These are phyloP conservation scores for Entomobrya multifasciata DNA, from an alignment of 2,888 invertebrate genomes.

Conservation along the genomic window DNA sequence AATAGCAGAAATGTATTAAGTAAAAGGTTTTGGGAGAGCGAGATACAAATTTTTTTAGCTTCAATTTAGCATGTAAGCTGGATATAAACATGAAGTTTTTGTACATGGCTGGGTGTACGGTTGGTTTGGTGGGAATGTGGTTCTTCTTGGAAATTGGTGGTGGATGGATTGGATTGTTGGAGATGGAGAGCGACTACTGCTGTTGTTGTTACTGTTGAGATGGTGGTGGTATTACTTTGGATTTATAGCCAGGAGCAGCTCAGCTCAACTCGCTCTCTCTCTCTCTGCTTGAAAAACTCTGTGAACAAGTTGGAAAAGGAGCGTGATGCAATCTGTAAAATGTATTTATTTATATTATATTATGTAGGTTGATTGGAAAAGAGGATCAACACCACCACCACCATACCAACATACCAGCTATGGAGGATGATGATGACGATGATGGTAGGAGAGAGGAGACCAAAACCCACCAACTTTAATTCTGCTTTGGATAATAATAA, in stretches of 20 bases:
- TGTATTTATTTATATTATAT: no score
- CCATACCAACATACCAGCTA: conserved; percentile 17
- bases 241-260: conserved; percentile 11
- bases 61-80: no score
- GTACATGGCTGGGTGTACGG: no score
- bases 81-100: no score
- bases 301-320: neutral
- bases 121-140: no score
- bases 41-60: no score
- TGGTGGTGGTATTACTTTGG: conserved; percentile 8
- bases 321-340: conserved; percentile 8
- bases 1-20: neutral
- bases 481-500: neutral
- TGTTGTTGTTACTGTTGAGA: conserved; percentile 3
- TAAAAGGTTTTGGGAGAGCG: no score
- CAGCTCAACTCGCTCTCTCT: neutral
- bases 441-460: no score
- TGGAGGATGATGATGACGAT: no score
- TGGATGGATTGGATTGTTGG: neutral
- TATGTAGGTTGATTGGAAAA: conserved; percentile 32
- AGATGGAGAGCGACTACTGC: neutral
- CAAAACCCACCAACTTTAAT: no score
- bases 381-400: conserved; percentile 24
- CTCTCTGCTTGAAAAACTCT: no score
- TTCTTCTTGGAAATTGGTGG: no score